These are phyloP conservation scores for Otocyon megalotis DNA, from an alignment of 2,113 vertebrate species.

Conservation along the genomic window DNA sequence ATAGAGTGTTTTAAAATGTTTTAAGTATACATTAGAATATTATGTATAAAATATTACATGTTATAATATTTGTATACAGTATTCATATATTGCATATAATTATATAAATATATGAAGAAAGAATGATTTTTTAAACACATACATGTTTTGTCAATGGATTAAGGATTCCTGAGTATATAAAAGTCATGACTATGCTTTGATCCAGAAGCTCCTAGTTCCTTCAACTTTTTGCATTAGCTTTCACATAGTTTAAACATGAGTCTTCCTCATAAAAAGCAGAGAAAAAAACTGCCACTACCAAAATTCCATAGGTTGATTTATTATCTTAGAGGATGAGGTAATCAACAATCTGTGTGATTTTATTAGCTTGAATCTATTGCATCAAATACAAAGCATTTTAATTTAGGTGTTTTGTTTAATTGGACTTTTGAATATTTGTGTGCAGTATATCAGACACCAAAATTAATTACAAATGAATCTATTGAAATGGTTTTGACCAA, in stretches of 20 bases:
- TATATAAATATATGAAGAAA: neutral
- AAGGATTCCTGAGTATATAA: neutral
- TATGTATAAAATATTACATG: neutral
- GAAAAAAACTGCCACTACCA: neutral
- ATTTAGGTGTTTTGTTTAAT: neutral
- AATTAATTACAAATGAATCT: slow-evolving; percentile 6
- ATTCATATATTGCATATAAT: neutral
- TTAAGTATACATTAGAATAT: neutral
- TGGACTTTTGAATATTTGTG: neutral
- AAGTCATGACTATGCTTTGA: neutral
- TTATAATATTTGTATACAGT: neutral
- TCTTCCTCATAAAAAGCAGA: neutral
- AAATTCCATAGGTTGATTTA: neutral
- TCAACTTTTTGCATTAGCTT: neutral
- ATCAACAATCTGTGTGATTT: neutral
- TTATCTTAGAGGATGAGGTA: neutral
- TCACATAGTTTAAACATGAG: neutral
- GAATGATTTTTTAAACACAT: neutral
- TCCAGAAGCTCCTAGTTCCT: neutral
- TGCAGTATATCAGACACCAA: neutral
- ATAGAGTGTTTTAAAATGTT: neutral
- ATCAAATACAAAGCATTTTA: slow-evolving; percentile 1
- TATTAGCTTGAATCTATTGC: neutral
- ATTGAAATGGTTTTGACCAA: neutral
- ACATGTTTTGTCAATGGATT: neutral